Conservation (phyloP, 2,797 vertebrate species). For the Limosa lapponica region DNA sequence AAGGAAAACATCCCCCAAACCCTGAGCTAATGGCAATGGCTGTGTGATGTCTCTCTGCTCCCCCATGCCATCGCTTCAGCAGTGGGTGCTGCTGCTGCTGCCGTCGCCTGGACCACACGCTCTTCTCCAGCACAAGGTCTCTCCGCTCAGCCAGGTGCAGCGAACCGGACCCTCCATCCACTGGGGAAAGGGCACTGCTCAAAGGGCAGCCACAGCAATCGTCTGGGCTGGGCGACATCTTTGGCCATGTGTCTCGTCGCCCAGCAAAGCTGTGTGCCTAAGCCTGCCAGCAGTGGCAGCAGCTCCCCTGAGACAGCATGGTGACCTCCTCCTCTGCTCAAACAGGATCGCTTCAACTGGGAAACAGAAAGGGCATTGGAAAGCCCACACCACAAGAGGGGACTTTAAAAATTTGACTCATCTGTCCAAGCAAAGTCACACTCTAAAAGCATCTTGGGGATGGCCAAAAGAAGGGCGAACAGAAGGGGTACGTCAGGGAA, state of each 20-base stretch:
- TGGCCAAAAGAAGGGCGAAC: not conserved
- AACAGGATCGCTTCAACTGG: not conserved
- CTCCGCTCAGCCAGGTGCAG: not conserved
- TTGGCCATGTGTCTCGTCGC: rapidly evolving
- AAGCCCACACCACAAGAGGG: not conserved
- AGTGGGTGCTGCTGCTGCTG: not conserved
- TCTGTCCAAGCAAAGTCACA: not conserved
- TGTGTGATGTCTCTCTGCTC: not conserved
- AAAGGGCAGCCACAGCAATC: not conserved
- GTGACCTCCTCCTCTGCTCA: not conserved
- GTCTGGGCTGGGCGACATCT: not conserved
- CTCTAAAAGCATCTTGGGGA: not conserved
- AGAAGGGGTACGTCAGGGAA: rapidly evolving
- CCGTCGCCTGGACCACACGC: rapidly evolving
- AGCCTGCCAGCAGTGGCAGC: not conserved
- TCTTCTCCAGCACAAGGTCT: too few relatives aligned
- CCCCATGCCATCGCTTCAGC: not conserved
- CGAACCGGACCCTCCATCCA: rapidly evolving
- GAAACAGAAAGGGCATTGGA: not conserved
- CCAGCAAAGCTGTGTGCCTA: not conserved
- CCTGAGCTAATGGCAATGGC: not conserved
- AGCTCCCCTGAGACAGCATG: not conserved
- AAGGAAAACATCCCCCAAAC: not conserved
- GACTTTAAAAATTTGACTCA: not conserved
- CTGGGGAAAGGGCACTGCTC: rapidly evolving